Base-by-base conservation (phyloP, 2,113 vertebrate species). In the Ictalurus furcatus region DNA sequence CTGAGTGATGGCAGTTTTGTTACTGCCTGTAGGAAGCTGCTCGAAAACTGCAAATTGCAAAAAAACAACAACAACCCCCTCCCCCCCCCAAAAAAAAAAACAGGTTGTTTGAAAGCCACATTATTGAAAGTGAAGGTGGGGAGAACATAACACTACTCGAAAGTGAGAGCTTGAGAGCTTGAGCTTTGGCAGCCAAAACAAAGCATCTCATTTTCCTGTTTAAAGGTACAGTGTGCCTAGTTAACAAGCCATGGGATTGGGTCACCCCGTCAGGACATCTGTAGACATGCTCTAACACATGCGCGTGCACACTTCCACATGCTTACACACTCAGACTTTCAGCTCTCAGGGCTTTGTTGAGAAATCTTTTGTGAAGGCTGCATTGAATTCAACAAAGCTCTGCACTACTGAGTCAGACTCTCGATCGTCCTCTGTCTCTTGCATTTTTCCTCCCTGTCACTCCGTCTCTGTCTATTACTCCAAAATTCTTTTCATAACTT, bases 171-270 rank as follows among this genome's bases (percentile, higher is more conserved):
- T 92, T 92, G 94, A 93, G 92, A 92, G 92, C 90, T 92, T 90
- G 88, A 89, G 93, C 92, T 91, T 88, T 90, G 92, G 91, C 91
- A 92, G 92, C 92, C 87, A 90, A 94, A 89, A 93, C 91, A 78
- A 91, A 94, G 91, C 90, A 92, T 90, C 92, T 92, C 93, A 85
- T 89, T 92, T 93, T 90, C 90, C 93, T 90, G 87, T 93, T 91
- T 91, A 67, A 91, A 89, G 92, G 58, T 84, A 67, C 40, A 67
- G 63, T 69, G 63, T 84, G 92, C 89, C 91, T 88, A 86, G 92
- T 93, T 94, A 94, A 95, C 94, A 93, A 94, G 94, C 93, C 92
- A 89, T 92, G 92, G 93, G 93, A 94, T 93, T 91, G 91, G 93
- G 91, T 92, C 81, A 86, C 91, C 92, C 89, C 90, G 71, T 69